Conservation (phyloP, 1,140 invertebrate species). For the Lasioglossum albipes region DNA sequence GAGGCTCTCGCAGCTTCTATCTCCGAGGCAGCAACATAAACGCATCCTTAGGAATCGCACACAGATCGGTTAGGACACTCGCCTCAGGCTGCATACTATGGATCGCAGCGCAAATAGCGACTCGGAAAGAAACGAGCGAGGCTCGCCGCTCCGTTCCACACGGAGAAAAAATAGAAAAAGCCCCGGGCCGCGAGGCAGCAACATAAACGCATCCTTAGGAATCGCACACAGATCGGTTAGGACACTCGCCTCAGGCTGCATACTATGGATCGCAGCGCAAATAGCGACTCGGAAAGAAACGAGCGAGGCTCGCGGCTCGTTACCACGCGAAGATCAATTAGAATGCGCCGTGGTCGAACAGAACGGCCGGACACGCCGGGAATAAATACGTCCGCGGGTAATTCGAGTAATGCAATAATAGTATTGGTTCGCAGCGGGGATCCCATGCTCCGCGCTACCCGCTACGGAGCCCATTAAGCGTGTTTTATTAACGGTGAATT, state of each 20-base stretch:
- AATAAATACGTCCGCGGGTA: slow-evolving; percentile 15
- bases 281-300: neutral
- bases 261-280: neutral
- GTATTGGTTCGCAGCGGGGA: neutral
- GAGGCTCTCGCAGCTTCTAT: too few relatives aligned
- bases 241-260: neutral
- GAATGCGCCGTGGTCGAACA: slow-evolving; percentile 16
- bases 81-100: neutral
- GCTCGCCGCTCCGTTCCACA: neutral
- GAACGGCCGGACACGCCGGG: neutral
- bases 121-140: neutral
- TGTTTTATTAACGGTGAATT: neutral
- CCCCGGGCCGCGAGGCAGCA: too few relatives aligned
- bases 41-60: too few relatives aligned
- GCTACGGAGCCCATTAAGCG: neutral
- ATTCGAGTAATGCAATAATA: slow-evolving; percentile 9
- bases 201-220: too few relatives aligned
- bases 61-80: neutral
- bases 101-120: neutral
- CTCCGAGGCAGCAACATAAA: too few relatives aligned
- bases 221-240: too few relatives aligned
- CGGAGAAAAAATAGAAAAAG: too few relatives aligned
- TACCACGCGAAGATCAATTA: slow-evolving; percentile 35
- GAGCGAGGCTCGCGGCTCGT: slow-evolving; percentile 6
- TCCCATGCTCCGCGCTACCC: neutral